Conservation (phyloP, 2,888 invertebrate species). For the Odontocolon sp. region DNA sequence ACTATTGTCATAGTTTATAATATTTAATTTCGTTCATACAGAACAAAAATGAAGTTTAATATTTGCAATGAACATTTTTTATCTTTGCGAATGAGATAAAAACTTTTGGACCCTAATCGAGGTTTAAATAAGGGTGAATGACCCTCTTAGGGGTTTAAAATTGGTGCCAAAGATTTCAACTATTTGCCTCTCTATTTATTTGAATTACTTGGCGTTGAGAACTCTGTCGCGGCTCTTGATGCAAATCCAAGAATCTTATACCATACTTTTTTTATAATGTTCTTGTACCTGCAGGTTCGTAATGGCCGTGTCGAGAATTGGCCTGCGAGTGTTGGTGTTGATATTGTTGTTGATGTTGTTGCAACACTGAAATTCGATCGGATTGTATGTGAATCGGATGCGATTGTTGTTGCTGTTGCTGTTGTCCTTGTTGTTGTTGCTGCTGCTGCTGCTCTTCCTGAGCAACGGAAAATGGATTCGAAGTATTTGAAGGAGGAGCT, state of each 20-base stretch:
- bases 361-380: slow-evolving; percentile 41
- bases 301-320: slow-evolving; percentile 38
- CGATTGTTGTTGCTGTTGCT: slow-evolving; percentile 57
- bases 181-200: no score
- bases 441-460: slow-evolving; percentile 69
- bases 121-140: no score
- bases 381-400: slow-evolving; percentile 39
- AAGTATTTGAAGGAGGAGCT: slow-evolving; percentile 54
- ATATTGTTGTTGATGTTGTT: slow-evolving; percentile 54
- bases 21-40: no score
- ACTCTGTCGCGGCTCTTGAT: slow-evolving; percentile 7
- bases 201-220: no score
- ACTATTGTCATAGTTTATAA: no score
- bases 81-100: no score
- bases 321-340: slow-evolving; percentile 39
- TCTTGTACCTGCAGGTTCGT: slow-evolving; percentile 50
- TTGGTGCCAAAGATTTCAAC: no score
- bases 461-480: slow-evolving; percentile 28
- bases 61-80: no score
- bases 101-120: no score
- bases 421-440: slow-evolving; percentile 69
- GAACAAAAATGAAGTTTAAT: no score
- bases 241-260: slow-evolving; percentile 9
- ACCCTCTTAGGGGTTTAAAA: no score
- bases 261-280: no score